A percentile compares a stretch with the other conserved stretches of the same genome.
phyloP scores from a whole-genome alignment of 2,113 vertebrate genomes.

The Ginglymostoma cirratum region DNA sequence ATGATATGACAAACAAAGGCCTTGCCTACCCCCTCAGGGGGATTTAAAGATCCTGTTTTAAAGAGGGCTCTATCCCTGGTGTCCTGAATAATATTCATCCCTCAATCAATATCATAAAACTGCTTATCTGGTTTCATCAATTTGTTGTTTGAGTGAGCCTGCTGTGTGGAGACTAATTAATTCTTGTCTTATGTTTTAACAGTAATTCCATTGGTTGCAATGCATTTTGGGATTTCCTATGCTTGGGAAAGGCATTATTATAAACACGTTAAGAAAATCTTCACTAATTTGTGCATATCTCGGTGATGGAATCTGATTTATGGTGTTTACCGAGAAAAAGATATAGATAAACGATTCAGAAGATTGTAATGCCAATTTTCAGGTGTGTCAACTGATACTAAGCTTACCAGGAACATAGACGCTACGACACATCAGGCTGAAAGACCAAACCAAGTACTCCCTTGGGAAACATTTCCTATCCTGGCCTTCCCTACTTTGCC shows the following conservation, averaged over 20 bases:
- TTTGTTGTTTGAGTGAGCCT: background rate
- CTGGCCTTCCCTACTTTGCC: too few relatives aligned
- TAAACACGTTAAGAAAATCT: background rate
- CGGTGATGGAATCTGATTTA: background rate
- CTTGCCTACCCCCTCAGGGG: too few relatives aligned
- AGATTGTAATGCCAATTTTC: background rate
- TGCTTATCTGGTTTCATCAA: background rate
- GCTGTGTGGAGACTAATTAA: background rate
- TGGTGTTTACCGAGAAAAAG: background rate
- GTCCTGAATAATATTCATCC: background rate
- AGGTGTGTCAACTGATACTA: background rate
- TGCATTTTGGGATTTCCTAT: background rate
- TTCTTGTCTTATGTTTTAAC: background rate
- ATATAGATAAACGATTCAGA: background rate
- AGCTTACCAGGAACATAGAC: background rate
- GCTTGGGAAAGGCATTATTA: too few relatives aligned
- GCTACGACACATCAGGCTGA: background rate
- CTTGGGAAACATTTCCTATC: background rate
- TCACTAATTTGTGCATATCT: background rate
- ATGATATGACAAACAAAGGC: background rate
- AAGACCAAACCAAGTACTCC: background rate
- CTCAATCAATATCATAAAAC: background rate
- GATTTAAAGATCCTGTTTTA: background rate
- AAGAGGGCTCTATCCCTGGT: background rate
- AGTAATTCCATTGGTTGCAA: background rate